phyloP scores from a whole-genome alignment of 2,888 invertebrate genomes.

The Lochmaea capreae region DNA sequence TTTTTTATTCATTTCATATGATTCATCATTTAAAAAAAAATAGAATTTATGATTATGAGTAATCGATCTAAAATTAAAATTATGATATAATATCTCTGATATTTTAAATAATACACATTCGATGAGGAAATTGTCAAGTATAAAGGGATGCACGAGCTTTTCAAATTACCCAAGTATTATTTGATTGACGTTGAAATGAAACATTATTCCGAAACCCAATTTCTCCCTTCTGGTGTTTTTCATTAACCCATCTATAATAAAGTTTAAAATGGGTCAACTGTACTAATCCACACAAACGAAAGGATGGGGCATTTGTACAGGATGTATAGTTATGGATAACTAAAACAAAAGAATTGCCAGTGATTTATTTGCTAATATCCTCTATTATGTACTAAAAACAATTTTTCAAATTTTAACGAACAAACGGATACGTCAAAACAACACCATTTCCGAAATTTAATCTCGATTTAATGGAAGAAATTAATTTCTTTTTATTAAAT shows the following conservation, averaged over 20 bases:
- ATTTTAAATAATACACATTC: not conserved
- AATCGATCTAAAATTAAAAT: too few relatives aligned
- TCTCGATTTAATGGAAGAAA: not conserved
- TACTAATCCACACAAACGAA: too few relatives aligned
- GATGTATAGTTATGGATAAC: too few relatives aligned
- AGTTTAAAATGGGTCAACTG: not conserved
- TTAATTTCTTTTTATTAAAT: slow-evolving; percentile 13
- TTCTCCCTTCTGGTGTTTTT: not conserved
- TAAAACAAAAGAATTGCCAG: not conserved
- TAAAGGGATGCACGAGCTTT: not conserved
- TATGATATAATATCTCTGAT: not conserved
- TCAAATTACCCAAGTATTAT: not conserved
- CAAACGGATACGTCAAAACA: slow-evolving; percentile 10
- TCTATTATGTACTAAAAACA: not conserved
- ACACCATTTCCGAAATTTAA: not conserved
- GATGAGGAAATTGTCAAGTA: not conserved
- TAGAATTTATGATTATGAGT: too few relatives aligned
- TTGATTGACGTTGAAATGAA: not conserved
- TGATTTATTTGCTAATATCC: not conserved
- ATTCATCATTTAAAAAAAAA: too few relatives aligned
- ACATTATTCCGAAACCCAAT: not conserved
- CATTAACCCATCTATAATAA: not conserved
- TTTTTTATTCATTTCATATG: too few relatives aligned
- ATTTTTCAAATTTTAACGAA: not conserved
- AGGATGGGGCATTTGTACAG: too few relatives aligned